Conservation (phyloP, 2,888 invertebrate species). For the Caenorhabditis auriculariae region DNA sequence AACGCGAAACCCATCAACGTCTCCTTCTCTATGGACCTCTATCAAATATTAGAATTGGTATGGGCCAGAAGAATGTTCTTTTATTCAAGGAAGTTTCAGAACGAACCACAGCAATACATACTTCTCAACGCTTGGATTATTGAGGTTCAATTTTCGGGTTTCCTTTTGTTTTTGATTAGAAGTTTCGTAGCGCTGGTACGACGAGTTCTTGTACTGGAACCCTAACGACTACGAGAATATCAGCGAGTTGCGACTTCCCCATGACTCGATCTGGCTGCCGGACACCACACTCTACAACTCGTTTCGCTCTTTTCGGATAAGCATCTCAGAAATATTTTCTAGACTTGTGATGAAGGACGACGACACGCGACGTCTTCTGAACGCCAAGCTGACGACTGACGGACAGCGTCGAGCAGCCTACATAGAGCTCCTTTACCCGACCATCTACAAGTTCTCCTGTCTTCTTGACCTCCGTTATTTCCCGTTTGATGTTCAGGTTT, state of each 20-base stretch:
- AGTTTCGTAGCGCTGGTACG: conserved; percentile 58
- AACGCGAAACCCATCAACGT: conserved; percentile 58
- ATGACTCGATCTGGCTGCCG: conserved; percentile 60
- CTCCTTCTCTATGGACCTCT: conserved; percentile 61
- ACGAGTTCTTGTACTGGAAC: conserved; percentile 60
- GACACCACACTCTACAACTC: conserved; percentile 61
- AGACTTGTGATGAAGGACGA: conserved; percentile 61
- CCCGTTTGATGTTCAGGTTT: conserved; percentile 59
- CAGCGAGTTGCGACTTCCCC: conserved; percentile 56
- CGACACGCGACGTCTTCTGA: conserved; percentile 57
- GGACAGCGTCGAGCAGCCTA: conserved; percentile 30
- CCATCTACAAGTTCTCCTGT: conserved; percentile 62
- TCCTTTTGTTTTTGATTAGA: background rate
- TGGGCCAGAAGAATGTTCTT: background rate
- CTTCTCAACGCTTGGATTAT: conserved; percentile 62
- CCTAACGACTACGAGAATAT: conserved; percentile 57
- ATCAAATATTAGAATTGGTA: conserved; percentile 61
- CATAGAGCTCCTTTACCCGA: conserved; percentile 58
- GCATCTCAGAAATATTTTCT: background rate
- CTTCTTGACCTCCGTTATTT: conserved; percentile 53
- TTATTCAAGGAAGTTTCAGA: conserved; percentile 36
- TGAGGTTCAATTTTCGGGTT: conserved; percentile 31
- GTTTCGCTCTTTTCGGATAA: conserved; percentile 3
- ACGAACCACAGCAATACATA: conserved; percentile 62
- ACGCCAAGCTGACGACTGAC: conserved; percentile 60